Base-by-base conservation (phyloP, 2,113 vertebrate genomes). In the Sander vitreus region DNA sequence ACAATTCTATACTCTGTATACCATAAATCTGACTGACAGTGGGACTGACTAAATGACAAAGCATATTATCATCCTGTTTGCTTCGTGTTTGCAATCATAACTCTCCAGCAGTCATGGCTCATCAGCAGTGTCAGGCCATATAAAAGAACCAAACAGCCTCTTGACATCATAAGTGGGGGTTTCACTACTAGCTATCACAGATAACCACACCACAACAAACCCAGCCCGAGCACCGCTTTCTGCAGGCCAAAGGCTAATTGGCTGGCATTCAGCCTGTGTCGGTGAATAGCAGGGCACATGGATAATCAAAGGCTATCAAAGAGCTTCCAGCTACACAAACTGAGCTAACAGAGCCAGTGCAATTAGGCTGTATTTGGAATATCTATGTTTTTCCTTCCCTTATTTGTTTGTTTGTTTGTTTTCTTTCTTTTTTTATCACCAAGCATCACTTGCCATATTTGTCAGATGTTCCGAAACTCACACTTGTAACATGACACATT, bases 211-310 rank as follows among this genome's bases (percentile, higher is more conserved):
- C 83, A 87, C 77, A 72, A 68, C 85, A 83, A 78, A 86, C 81
- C 73, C 89, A 84, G 77, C 78, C 54, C 5, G 74, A 87, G 81
- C 81, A 77, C 73, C 59, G 43, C 69, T 85, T 78, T 89, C 73
- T 81, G 77, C 65, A 89, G 90, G 88, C 81, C 87, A 91, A 81
- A 90, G 88, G 91, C 80, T 81, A 92, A 92, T 91, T 90, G 73
- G 85, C 73, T 84, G 86, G 80, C 69, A 86, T 88, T 84, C 80
- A 83, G 78, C 80, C 73, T 65, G 55, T 43, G 67, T 81, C 82
- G 80, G 65, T 86, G 72, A 82, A 86, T 81, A 55, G 66, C 59
- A 73, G 58, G 15, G 36, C 18, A 39, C 25, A 27, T 71, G 60
- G 79, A 87, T 84, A 90, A 91, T 91, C 76, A 84, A 18, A 78